Evolutionary conservation across 2,797 vertebrate genomes (phyloP).

Genomic region (Pseudomugil tenellus): DNA sequence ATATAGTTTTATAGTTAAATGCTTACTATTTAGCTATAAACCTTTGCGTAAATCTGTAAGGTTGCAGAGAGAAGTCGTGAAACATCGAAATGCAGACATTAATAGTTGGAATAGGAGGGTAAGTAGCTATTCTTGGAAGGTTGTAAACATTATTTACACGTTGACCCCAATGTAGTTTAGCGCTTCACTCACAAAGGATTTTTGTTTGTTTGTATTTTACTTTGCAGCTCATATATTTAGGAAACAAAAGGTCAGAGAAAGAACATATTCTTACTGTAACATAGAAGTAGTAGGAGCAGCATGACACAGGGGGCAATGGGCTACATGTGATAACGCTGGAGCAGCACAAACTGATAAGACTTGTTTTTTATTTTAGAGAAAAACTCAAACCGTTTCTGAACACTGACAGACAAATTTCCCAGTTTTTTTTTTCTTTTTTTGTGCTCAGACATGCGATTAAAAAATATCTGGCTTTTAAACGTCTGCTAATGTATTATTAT

Average conservation of each 20-base stretch:
- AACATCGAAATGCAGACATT: constrained; percentile 83
- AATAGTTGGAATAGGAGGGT: constrained; percentile 92
- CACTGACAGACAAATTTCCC: not conserved
- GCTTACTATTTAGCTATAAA: not conserved
- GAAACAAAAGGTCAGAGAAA: not conserved
- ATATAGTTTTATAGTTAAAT: no score
- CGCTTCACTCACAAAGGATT: no score
- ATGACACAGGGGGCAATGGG: constrained; percentile 5
- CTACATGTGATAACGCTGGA: constrained; percentile 40
- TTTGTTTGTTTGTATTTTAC: not conserved
- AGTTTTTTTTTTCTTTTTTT: not conserved
- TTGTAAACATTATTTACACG: not conserved
- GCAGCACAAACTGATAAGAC: constrained; percentile 37
- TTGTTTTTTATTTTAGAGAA: constrained; percentile 11
- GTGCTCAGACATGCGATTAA: not conserved
- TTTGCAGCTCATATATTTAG: not conserved
- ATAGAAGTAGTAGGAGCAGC: not conserved
- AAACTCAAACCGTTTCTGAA: not conserved
- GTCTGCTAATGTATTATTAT: not conserved
- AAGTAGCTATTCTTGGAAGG: constrained; percentile 65
- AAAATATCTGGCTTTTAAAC: not conserved
- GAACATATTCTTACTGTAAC: not conserved
- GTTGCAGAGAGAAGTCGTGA: not conserved
- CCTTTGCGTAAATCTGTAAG: not conserved
- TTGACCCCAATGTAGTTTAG: constrained; percentile 11